Evolutionary conservation across 2,113 vertebrate genomes (phyloP).

Genomic region (Microcebus jonahi): DNA sequence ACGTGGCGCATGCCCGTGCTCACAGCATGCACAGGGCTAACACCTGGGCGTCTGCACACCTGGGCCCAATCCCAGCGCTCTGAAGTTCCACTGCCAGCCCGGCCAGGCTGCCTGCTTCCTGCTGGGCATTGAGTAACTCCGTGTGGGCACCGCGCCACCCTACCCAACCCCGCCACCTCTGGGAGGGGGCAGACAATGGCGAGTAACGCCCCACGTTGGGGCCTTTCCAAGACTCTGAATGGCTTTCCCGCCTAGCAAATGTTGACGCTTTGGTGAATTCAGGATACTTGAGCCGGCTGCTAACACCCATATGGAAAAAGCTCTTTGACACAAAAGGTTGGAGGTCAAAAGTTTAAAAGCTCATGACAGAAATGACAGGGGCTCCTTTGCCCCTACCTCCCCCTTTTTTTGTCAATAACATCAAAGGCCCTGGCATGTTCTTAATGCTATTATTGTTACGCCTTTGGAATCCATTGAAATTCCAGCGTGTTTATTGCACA

Average conservation of each 20-base stretch:
- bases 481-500: slow-evolving; percentile 82
- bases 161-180: not conserved
- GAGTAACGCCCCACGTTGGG: not conserved
- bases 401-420: slow-evolving; percentile 80
- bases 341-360: slow-evolving; percentile 88
- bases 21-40: too few species aligned
- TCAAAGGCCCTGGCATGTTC: slow-evolving; percentile 82
- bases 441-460: slow-evolving; percentile 81
- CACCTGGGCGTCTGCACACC: not conserved
- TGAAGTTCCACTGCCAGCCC: not conserved
- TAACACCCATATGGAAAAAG: slow-evolving; percentile 80
- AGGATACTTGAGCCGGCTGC: slow-evolving; percentile 64
- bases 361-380: slow-evolving; percentile 81
- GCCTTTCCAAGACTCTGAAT: slow-evolving; percentile 36
- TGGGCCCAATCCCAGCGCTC: not conserved
- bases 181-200: not conserved
- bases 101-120: not conserved
- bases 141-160: not conserved
- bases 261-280: slow-evolving; percentile 64
- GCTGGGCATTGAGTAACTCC: not conserved
- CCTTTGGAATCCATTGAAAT: slow-evolving; percentile 83
- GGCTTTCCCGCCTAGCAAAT: slow-evolving; percentile 68
- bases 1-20: rapidly evolving
- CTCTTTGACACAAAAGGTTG: slow-evolving; percentile 83
- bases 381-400: slow-evolving; percentile 9